Conservation (phyloP, 2,888 invertebrate species). For the Agrochola lota region DNA sequence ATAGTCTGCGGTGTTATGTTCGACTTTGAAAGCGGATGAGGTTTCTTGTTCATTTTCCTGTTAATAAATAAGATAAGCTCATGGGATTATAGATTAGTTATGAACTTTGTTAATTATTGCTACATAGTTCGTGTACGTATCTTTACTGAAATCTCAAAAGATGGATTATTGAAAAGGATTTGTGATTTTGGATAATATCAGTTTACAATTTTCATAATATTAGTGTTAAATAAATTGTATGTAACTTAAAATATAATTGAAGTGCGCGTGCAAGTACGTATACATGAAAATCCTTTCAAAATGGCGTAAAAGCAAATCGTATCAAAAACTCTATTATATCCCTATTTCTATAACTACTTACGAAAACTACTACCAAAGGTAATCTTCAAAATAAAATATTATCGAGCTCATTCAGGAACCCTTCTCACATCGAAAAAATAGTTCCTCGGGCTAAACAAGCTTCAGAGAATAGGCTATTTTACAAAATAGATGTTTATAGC, state of each 20-base stretch:
- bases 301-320: neutral
- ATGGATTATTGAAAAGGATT: neutral
- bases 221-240: neutral
- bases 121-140: constrained; percentile 1
- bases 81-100: constrained; percentile 24
- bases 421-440: constrained; percentile 51
- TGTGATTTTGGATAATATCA: neutral
- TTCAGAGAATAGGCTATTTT: constrained; percentile 62
- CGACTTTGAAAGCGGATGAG: constrained; percentile 8
- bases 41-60: constrained; percentile 30
- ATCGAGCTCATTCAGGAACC: constrained; percentile 49
- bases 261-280: neutral
- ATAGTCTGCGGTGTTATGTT: constrained; percentile 17
- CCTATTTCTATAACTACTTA: constrained; percentile 1
- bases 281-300: neutral
- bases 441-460: constrained; percentile 57
- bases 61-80: constrained; percentile 16
- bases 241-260: neutral
- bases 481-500: constrained; percentile 65
- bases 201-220: neutral
- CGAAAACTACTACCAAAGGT: constrained; percentile 28
- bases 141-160: neutral
- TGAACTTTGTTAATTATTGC: constrained; percentile 25
- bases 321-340: constrained; percentile 15
- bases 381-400: constrained; percentile 58